These are phyloP conservation scores for Melozone crissalis DNA, from an alignment of 2,113 vertebrate species.

Conservation along the genomic window DNA sequence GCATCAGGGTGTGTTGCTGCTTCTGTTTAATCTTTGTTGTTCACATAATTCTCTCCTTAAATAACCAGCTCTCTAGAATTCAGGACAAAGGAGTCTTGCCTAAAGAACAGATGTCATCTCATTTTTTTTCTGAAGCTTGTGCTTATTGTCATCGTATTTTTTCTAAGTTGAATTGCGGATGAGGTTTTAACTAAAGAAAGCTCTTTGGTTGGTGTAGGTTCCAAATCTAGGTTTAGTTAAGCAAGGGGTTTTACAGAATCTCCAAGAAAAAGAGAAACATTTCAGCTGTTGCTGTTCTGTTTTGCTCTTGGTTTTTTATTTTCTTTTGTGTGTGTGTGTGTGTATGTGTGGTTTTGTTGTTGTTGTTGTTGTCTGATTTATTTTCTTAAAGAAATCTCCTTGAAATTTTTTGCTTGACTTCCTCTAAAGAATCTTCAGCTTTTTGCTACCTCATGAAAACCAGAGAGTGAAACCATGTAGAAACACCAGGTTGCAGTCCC, in stretches of 20 bases:
- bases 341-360: background rate
- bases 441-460: slow-evolving; percentile 27
- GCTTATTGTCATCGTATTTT: slow-evolving; percentile 9
- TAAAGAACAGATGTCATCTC: slow-evolving; percentile 61
- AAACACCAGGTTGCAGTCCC: background rate
- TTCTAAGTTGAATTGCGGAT: background rate
- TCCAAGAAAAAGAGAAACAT: background rate
- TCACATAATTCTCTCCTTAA: slow-evolving; percentile 30
- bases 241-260: background rate
- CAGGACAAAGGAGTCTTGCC: slow-evolving; percentile 46
- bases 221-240: slow-evolving; percentile 10
- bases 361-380: background rate
- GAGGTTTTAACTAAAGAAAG: slow-evolving; percentile 71
- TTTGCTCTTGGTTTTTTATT: background rate
- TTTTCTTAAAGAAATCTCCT: background rate
- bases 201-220: slow-evolving; percentile 6
- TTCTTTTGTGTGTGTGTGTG: no score
- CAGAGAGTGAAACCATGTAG: slow-evolving; percentile 27
- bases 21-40: slow-evolving; percentile 27
- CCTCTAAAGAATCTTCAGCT: background rate
- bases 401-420: slow-evolving; percentile 34
- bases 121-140: slow-evolving; percentile 54
- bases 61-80: slow-evolving; percentile 48
- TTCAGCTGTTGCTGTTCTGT: background rate
- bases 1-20: slow-evolving; percentile 47